Base-by-base conservation (phyloP, 2,797 vertebrate species). In the Poeciliopsis paucimaculata region DNA sequence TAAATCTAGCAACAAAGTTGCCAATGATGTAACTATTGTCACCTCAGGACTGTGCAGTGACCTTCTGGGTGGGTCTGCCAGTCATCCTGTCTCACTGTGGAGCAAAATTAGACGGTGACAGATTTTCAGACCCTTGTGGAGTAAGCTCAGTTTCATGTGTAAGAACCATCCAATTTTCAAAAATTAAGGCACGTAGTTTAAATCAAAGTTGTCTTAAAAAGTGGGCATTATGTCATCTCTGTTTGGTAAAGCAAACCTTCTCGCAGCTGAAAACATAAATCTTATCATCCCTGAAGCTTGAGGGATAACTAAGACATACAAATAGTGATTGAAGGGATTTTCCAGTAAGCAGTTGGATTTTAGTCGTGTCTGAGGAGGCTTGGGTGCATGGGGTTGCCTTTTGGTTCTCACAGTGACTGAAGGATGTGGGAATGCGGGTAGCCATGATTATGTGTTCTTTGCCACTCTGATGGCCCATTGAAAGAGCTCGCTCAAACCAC, bases 361-460 rank as follows among this genome's bases (percentile, higher is more conserved):
- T 74, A 82, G 53, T 81, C 23, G 66, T 80, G 51, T 49, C 86
- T 84, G 45, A 74, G 80, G 75, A 75, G 77, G 62, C 62, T 84
- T 83, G 80, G 36, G 75, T 79, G 64, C 66, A 20, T 11, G 36
- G 79, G 57, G 57, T 77, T 84, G 77, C 75, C 72, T 84, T 57
- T 82, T 49, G 68, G 55, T 88, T 60, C 79, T 77, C 79, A 82
- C 82, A 82, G 75, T 82, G 81, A 82, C 87, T 85, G 83, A 84
- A 72, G 16, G 36, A 82, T 80, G 88, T 5, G 78, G 84, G 80
- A 81, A 88, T 82, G 81, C 0, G 86, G 88, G 55, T 77, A 85
- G 84, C 91, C 89, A 85, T 88, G 88, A 93, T 91, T 90, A 83
- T 77, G 84, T 49, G 85, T 88, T 84, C 26, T 5, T 73, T 36